A percentile compares a stretch with the other conserved stretches of the same genome.
These are phyloP conservation scores for Itoplectis maculator DNA, from an alignment of 2,888 invertebrate species.

Conservation along the genomic window DNA sequence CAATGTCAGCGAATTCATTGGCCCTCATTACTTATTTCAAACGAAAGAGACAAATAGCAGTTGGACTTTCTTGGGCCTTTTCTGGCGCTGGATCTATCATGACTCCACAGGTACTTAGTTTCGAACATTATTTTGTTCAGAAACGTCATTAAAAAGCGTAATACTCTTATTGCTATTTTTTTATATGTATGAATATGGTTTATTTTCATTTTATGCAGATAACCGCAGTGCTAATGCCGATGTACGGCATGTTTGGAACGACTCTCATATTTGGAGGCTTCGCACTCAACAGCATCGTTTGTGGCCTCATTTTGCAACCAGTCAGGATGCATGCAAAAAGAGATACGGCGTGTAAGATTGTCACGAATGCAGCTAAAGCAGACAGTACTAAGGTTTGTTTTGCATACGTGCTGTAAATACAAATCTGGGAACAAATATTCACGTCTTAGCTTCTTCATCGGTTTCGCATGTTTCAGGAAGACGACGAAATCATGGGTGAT, in stretches of 20 bases:
- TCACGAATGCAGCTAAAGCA: background rate
- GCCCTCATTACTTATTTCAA: conserved; percentile 92
- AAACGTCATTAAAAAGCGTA: too few species aligned
- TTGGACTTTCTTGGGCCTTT: conserved; percentile 90
- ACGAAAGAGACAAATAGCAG: conserved; percentile 89
- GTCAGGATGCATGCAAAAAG: conserved; percentile 90
- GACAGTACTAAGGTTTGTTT: conserved; percentile 54
- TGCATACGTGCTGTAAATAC: background rate
- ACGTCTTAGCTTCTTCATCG: background rate
- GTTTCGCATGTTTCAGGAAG: conserved; percentile 70
- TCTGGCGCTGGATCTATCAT: conserved; percentile 90
- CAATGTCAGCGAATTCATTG: conserved; percentile 89
- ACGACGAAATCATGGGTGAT: conserved; percentile 84
- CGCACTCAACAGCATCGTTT: conserved; percentile 89
- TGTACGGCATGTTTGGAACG: conserved; percentile 89
- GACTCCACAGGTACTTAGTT: conserved; percentile 86
- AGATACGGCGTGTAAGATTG: conserved; percentile 72
- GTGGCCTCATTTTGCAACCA: conserved; percentile 89
- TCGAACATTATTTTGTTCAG: background rate
- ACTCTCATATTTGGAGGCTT: conserved; percentile 89
- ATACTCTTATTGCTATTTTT: too few species aligned
- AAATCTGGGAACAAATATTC: background rate
- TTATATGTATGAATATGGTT: background rate
- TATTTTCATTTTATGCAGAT: conserved; percentile 81
- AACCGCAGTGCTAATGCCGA: conserved; percentile 87